These are phyloP conservation scores for Odontophorus gujanensis DNA, from an alignment of 2,113 vertebrate genomes.

Conservation along the genomic window DNA sequence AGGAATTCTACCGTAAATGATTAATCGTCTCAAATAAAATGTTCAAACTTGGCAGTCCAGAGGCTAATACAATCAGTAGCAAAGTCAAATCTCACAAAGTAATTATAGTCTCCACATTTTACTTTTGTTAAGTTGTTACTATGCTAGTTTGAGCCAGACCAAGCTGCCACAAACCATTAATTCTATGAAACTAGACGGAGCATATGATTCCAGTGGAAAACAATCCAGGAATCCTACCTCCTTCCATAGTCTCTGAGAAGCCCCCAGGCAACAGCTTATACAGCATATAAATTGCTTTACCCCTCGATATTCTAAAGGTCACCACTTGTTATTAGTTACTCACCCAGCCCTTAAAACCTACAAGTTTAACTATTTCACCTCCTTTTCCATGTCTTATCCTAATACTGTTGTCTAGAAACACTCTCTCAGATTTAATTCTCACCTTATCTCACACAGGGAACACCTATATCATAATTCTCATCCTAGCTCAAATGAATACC, in stretches of 20 bases:
- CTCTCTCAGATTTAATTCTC: not conserved
- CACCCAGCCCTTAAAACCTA: conserved; percentile 8
- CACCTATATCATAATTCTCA: not conserved
- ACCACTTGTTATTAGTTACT: conserved; percentile 57
- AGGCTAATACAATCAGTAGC: conserved; percentile 71
- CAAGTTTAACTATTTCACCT: conserved; percentile 41
- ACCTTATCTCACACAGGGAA: not conserved
- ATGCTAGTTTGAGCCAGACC: conserved; percentile 75
- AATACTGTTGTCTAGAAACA: not conserved
- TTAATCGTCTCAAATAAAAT: conserved; percentile 70
- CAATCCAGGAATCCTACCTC: conserved; percentile 39
- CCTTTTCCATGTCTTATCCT: not conserved
- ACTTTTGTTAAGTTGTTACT: conserved; percentile 62
- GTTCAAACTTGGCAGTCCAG: conserved; percentile 60
- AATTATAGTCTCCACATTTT: conserved; percentile 72
- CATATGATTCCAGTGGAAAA: conserved; percentile 77
- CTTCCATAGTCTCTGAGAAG: conserved; percentile 29
- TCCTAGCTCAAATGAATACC: not conserved
- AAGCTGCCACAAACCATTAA: conserved; percentile 79
- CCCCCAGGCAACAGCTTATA: conserved; percentile 50
- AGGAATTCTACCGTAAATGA: conserved; percentile 63
- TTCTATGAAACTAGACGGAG: conserved; percentile 73
- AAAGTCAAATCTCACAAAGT: conserved; percentile 78
- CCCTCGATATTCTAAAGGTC: conserved; percentile 51
- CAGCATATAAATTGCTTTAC: conserved; percentile 60